Evolutionary conservation across 2,888 invertebrate species (phyloP), one percentile per base, ranked within the genome.

Genomic region (Macrosiphum euphorbiae): DNA sequence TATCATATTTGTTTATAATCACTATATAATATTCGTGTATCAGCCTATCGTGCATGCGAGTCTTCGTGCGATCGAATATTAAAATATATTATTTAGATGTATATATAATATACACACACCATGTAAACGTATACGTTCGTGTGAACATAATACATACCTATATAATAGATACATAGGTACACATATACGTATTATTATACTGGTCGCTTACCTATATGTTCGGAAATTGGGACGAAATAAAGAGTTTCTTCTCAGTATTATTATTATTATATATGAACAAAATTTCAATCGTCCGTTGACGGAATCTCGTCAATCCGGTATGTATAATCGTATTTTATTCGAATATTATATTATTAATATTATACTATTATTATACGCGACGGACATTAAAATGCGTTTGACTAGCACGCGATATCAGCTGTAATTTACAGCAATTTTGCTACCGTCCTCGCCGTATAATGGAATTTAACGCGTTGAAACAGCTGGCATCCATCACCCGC

Each of bases 301-400:
- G 78, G 88, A 92, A 92, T 92, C 92, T 78, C 78, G 92, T 92
- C 92, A 92, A 88, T 92, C 92, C 88, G 78, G 88, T 88, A 88
- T 88, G 78, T 55, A 88, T 92, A 88, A 88, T 92, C 92, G 61
- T 86, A 35, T 91, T 86, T 86, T 91, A 90, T 90, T 90, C 90
- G 90, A 90, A 90, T 78, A 90, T 84, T 90, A 90, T 78, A 78
- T 41, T 90, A 90, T 78, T 78, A 90, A 78, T 35, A 26, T 52
- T 78, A 90, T 84, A 84, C 52, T 84, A 90, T 90, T 52, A 41
- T 52, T 84, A 90, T n/a, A 67, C 67, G 67, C 67, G 35, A 35
- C n/a, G 78, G 50, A 67, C 50, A 78, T 90, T 90, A 35, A 67
- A 90, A 90, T 35, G 26, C 50, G 90, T 78, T 58, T 92, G 50